Evolutionary conservation across 2,888 invertebrate genomes (phyloP), one percentile per base, ranked within the genome.

Genomic region (Apocheima hispidaria): DNA sequence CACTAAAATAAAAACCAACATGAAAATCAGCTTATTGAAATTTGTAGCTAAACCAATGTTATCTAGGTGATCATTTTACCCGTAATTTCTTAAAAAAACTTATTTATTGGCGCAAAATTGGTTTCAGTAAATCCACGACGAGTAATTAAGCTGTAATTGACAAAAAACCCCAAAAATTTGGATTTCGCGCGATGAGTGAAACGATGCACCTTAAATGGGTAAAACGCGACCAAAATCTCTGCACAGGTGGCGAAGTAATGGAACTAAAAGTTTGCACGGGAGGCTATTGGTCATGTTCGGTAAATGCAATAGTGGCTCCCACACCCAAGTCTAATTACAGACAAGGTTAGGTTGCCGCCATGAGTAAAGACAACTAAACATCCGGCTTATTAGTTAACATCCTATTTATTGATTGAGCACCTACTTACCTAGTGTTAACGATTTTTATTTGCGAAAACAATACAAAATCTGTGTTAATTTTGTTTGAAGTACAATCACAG

Each of bases 331-430:
- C n/a, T n/a, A n/a, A n/a, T n/a, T n/a, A n/a, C n/a, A n/a, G n/a
- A n/a, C n/a, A n/a, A n/a, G 18, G 3, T 18, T 18, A 9, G 38
- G 9, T 18, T 9, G 18, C 18, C 9, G 18, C 16, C 16, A 12
- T 40, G 21, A 40, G 12, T 38, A 41, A 10, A 46, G 28, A 46
- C 5, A 55, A 23, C 6, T n/a, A 55, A 44, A 55, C 44, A 55
- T 55, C 55, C 55, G 55, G 36, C 10, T 46, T 18, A 55, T 46
- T 46, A 35, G 46, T 55, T 55, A 18, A 26, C 55, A 46, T 38
- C 26, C 55, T 33, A 36, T 33, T 33, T 43, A 53, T 53, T 53
- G 43, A 43, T 40, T 12, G 21, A 40, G 40, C 12, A 40, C 18
- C n/a, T n/a, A n/a, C n/a, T n/a, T 38, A 18, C 18, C 12, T 12